Percentiles rank a stretch among this genome's conserved stretches.
phyloP scores from a whole-genome alignment of 2,888 invertebrate genomes.

The Melanostoma mellinum region DNA sequence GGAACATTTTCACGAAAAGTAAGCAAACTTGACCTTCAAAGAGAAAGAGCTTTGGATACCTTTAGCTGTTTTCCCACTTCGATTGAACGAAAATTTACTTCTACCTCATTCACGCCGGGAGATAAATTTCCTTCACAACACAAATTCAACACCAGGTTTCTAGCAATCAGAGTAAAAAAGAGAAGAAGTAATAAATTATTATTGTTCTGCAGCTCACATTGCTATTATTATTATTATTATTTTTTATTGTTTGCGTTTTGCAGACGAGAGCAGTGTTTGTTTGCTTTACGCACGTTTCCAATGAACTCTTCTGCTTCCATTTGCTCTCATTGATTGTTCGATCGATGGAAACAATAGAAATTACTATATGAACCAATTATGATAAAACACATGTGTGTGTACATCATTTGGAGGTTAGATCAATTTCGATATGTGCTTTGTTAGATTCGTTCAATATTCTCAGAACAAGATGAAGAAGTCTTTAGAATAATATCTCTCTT shows the following conservation, averaged over 20 bases:
- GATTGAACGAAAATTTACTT: not conserved
- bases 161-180: not conserved
- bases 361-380: constrained; percentile 44
- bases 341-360: not conserved
- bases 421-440: constrained; percentile 5
- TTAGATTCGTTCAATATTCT: not conserved
- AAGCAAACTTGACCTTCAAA: constrained; percentile 55
- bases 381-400: constrained; percentile 6
- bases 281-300: constrained; percentile 45
- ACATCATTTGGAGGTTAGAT: constrained; percentile 37
- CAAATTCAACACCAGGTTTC: not conserved
- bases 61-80: not conserved
- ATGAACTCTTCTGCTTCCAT: constrained; percentile 6
- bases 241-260: constrained; percentile 8
- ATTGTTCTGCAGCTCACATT: constrained; percentile 3
- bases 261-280: constrained; percentile 2
- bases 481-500: not conserved
- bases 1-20: constrained; percentile 27
- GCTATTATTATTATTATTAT: constrained; percentile 11
- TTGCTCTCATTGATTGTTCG: constrained; percentile 1
- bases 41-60: not conserved
- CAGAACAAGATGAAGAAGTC: too few species aligned
- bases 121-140: not conserved
- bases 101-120: not conserved
- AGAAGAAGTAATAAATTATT: constrained; percentile 13